Evolutionary conservation across 2,113 vertebrate genomes (phyloP).

Genomic region (Gadus chalcogrammus): DNA sequence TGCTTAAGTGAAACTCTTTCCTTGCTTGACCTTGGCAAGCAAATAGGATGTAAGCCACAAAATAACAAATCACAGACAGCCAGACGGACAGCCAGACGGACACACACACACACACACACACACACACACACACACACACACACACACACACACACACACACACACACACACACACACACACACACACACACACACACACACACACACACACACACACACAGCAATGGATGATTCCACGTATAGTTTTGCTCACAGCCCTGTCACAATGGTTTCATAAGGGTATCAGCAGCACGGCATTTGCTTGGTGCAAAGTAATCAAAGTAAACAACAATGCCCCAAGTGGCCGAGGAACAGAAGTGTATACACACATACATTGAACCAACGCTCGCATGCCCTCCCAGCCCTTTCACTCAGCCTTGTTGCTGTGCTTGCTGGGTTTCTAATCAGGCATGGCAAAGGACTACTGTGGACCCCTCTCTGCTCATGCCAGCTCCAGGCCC

Average conservation of each 20-base stretch:
- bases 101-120: too few relatives aligned
- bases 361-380: constrained; percentile 27
- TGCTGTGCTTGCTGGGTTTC: constrained; percentile 34
- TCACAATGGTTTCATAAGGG: constrained; percentile 37
- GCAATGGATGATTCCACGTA: neutral
- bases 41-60: too few relatives aligned
- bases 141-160: neutral
- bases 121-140: too few relatives aligned
- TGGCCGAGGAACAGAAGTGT: constrained; percentile 14
- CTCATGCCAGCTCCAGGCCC: constrained; percentile 25
- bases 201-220: neutral
- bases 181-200: too few relatives aligned
- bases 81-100: too few relatives aligned
- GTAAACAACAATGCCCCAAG: constrained; percentile 29
- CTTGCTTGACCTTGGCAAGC: constrained; percentile 29
- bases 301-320: constrained; percentile 18
- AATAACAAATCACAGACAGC: too few relatives aligned
- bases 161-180: neutral
- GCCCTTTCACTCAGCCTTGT: constrained; percentile 17
- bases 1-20: constrained; percentile 6
- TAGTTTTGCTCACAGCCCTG: constrained; percentile 28
- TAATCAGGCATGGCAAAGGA: constrained; percentile 60
- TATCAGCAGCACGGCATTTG: constrained; percentile 33
- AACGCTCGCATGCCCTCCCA: constrained; percentile 2
- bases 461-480: constrained; percentile 45